Percentiles rank a stretch among this genome's conserved stretches.
Evolutionary conservation across 2,113 vertebrate genomes (phyloP).

Genomic region (Pipra filicauda): DNA sequence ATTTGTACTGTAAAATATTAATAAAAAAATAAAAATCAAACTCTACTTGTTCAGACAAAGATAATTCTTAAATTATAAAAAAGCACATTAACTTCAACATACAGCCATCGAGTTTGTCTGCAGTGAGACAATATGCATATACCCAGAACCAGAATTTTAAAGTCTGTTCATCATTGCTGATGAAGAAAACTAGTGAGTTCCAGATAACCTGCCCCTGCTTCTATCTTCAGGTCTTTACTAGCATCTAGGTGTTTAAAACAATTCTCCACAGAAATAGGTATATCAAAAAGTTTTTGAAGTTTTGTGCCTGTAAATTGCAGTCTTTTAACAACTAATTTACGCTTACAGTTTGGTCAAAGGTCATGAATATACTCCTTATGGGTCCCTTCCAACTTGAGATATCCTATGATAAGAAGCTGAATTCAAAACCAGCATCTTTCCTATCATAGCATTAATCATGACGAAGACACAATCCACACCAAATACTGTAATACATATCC

Average conservation of each 20-base stretch:
- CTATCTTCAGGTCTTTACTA: not conserved
- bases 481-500: not conserved
- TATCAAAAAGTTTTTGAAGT: not conserved
- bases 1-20: conserved; percentile 77
- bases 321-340: not conserved
- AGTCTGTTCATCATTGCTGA: not conserved
- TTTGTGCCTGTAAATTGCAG: not conserved
- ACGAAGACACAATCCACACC: not conserved
- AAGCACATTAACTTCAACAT: not conserved
- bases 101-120: not conserved
- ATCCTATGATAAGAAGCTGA: not conserved
- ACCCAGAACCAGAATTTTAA: not conserved
- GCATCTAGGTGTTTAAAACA: not conserved
- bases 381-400: not conserved
- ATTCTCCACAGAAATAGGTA: not conserved
- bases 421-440: not conserved
- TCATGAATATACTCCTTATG: not conserved
- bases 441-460: not conserved
- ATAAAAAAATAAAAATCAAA: not conserved
- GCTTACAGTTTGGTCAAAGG: not conserved
- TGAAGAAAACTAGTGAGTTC: not conserved
- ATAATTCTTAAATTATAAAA: not conserved
- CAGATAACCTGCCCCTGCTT: not conserved
- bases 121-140: not conserved
- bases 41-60: not conserved